Base-by-base conservation (phyloP, 2,113 vertebrate species). In the Spea bombifrons region DNA sequence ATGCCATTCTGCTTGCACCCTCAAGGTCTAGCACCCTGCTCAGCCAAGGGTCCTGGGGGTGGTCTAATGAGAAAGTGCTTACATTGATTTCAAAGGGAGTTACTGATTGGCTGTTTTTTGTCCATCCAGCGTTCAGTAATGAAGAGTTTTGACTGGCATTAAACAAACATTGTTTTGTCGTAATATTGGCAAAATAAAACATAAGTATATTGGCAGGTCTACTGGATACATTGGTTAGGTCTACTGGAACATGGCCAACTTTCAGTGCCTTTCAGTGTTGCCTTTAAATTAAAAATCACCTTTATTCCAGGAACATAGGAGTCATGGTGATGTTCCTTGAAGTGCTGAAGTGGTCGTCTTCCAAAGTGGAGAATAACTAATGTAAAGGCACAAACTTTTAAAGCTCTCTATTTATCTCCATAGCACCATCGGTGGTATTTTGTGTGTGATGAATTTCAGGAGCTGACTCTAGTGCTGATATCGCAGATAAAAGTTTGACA, bases 401-500 rank as follows among this genome's bases (percentile, higher is more conserved):
- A 59, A 59, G 2, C 55, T 59, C 4, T 13, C 55, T 13, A 13
- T 57, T 13, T 57, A 59, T 59, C 55, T 13, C 12, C 55, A 13
- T 13, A 13, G 55, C 10, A 59, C 55, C 55, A 9, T 13, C 4
- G 15, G 55, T 13, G 4, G 15, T 59, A 8, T 53, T 53, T 12
- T 53, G 2, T 59, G 8, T 4, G 55, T 59, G 55, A 59, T 59
- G 12, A 12, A 10, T 59, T 68, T 52, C 53, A 45, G 15, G 16
- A 76, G 13, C 43, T 63, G n/a, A 49, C 53, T 7, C 8, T 69
- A n/a, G 10, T 53, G 49, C 50, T 6, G 45, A 77, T 61, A 71
- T 70, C 75, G 61, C 50, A 55, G 67, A 7, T 63, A 63, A 69
- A 77, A 77, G 66, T 77, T 77, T 77, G 67, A 50, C 44, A 46